Base-by-base conservation (phyloP, 2,888 invertebrate species). In the Icerya purchasi region DNA sequence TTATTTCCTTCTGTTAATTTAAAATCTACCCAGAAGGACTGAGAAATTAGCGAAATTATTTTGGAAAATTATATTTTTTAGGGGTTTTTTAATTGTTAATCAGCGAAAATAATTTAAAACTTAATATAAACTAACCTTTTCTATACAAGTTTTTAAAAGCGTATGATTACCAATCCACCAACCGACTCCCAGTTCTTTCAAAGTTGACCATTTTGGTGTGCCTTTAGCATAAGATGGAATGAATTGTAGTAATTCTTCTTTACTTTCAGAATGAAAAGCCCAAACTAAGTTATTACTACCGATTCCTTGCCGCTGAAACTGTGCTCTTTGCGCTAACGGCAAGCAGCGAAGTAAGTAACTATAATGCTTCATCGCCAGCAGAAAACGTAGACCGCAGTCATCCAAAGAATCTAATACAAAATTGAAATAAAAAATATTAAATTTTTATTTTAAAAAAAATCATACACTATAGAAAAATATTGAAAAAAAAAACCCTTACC, bases 251-350 rank as follows among this genome's bases (percentile, higher is more conserved):
- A 98, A 75, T 70, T 98, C 97, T 67, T 94, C 94, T 70, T 94
- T 92, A 21, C 92, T 88, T 73, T 98, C 97, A 0, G 97, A 97
- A 72, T 99, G 98, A 74, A 91, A 97, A 0, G 97, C 98, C 98
- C 98, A 99, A 2, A 94, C 94, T 21, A 97, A 78, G 72, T 94
- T 91, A 66, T 92, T 86, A 10, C 84, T 86, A 49, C 85, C 85
- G 1, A 90, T 84, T 22, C 91, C 94, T 64, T 84, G 83, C 58
- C 85, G 83, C 68, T 92, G 90, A 64, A 93, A 80, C 59, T 82
- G 80, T 0, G 86, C 83, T 58, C 96, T 77, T 70, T 96, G 94
- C 1, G 83, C 84, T 10, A 93, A 75, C 0, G 97, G 94, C 61
- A 98, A 75, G 69, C 97, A 98, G 24, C 91, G 82, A 61, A 96